These are phyloP conservation scores for Pipistrellus nathusii DNA, from an alignment of 2,797 vertebrate species.

Conservation along the genomic window DNA sequence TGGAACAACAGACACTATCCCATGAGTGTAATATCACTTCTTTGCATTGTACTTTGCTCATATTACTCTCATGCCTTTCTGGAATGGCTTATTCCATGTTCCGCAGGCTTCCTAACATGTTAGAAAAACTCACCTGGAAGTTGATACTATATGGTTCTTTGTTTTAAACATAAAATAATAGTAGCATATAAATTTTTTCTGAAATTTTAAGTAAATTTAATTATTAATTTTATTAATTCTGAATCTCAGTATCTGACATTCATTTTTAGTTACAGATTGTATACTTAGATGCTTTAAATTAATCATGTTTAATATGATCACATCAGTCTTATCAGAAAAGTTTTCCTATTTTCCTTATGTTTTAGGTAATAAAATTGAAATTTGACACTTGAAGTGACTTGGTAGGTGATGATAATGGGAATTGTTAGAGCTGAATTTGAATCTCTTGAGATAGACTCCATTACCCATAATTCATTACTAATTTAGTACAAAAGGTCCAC, in stretches of 20 bases:
- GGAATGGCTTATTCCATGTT: neutral
- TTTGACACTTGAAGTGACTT: neutral
- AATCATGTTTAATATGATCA: neutral
- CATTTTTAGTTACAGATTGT: neutral
- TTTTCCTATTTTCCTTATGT: neutral
- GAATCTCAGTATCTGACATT: neutral
- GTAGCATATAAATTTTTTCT: neutral
- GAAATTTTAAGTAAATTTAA: neutral
- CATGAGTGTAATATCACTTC: neutral
- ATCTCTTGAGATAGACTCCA: neutral
- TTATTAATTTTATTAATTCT: neutral
- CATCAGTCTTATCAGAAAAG: neutral
- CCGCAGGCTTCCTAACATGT: neutral
- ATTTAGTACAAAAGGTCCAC: neutral
- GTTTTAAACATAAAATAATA: slow-evolving; percentile 11
- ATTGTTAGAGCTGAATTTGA: neutral
- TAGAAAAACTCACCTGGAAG: neutral
- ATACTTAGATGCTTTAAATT: neutral
- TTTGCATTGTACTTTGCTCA: neutral
- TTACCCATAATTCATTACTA: neutral
- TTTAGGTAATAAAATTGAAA: neutral
- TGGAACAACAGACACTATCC: neutral
- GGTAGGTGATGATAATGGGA: neutral
- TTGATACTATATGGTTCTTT: neutral
- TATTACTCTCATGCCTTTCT: neutral